Evolutionary conservation across 2,113 vertebrate species (phyloP).

Genomic region (Brachypodius melanocephalos): DNA sequence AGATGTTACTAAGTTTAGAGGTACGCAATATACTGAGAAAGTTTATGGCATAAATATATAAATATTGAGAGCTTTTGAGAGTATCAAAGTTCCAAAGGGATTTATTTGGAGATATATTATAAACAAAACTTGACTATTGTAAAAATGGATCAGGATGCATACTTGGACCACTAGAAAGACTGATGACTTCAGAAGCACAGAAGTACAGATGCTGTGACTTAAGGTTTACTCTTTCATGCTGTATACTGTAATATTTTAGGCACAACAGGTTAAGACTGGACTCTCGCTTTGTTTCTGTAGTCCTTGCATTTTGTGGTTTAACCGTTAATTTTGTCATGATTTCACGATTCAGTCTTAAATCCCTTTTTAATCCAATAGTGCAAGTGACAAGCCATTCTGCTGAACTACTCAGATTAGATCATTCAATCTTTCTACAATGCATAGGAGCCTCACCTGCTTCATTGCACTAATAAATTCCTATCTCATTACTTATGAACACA

Average conservation of each 20-base stretch:
- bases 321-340: constrained; percentile 10
- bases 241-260: constrained; percentile 50
- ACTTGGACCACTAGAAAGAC: background rate
- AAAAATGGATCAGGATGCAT: background rate
- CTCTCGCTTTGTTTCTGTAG: background rate
- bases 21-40: constrained; percentile 2
- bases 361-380: constrained; percentile 75
- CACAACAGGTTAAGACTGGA: constrained; percentile 50
- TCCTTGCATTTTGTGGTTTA: background rate
- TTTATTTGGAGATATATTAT: constrained; percentile 22
- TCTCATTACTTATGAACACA: constrained; percentile 65
- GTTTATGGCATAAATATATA: constrained; percentile 54
- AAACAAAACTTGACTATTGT: constrained; percentile 26
- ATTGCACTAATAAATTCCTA: constrained; percentile 54
- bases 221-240: constrained; percentile 24
- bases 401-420: background rate
- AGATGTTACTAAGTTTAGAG: constrained; percentile 23
- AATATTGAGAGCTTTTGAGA: constrained; percentile 46
- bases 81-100: constrained; percentile 42
- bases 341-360: constrained; percentile 37
- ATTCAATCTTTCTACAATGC: background rate
- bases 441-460: constrained; percentile 55
- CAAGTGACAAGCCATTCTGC: constrained; percentile 68
- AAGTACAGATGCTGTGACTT: background rate
- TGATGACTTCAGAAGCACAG: constrained; percentile 1